Percentiles rank a stretch among this genome's conserved stretches.
Evolutionary conservation across 2,888 invertebrate genomes (phyloP).

Genomic region (Eugnorisma glareosa): DNA sequence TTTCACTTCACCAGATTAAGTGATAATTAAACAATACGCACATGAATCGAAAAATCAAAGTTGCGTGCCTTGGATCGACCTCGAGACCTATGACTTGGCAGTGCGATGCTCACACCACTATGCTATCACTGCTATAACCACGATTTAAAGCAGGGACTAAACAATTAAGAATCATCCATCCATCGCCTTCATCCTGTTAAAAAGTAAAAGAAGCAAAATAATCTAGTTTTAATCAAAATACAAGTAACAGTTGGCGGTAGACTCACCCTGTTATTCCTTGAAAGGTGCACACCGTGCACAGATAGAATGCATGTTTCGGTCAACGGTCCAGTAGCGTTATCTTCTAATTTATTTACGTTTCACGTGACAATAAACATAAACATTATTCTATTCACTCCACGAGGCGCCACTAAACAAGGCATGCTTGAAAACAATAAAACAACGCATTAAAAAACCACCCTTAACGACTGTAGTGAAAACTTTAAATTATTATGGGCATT

Average conservation of each 20-base stretch:
- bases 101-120: too few relatives aligned
- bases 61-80: too few relatives aligned
- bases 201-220: too few relatives aligned
- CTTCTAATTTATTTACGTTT: conserved; percentile 31
- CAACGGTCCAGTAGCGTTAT: conserved; percentile 13
- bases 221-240: not conserved
- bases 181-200: too few relatives aligned
- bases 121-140: too few relatives aligned
- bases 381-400: conserved; percentile 28
- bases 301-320: not conserved
- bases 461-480: conserved; percentile 58
- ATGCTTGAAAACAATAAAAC: conserved; percentile 49
- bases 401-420: conserved; percentile 35
- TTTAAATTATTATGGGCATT: conserved; percentile 41
- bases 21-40: too few relatives aligned
- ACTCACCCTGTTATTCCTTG: not conserved
- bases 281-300: not conserved
- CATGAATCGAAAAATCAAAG: too few relatives aligned
- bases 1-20: too few relatives aligned
- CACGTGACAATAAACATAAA: conserved; percentile 23
- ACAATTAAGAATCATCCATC: too few relatives aligned
- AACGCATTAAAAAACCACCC: conserved; percentile 36
- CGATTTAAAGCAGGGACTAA: too few relatives aligned
- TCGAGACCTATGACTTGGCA: too few relatives aligned
- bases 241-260: not conserved